phyloP scores from a whole-genome alignment of 2,888 invertebrate species.

The Blastobasis adustella region DNA sequence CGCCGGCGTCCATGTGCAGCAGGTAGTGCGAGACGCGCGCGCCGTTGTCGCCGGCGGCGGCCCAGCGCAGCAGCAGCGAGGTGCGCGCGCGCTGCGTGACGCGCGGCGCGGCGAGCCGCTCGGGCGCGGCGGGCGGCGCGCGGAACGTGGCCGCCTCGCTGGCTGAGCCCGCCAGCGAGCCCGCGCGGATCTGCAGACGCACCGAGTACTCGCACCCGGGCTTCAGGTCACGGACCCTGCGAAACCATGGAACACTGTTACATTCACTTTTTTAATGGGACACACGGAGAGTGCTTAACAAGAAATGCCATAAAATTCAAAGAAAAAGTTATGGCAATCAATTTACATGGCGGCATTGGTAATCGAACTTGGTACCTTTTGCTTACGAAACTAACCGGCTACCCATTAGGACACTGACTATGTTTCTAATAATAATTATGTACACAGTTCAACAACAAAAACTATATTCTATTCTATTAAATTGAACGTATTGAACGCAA shows the following conservation, averaged over 20 bases:
- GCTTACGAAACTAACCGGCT: too few relatives aligned
- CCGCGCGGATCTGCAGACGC: conserved; percentile 84
- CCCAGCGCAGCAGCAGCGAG: conserved; percentile 82
- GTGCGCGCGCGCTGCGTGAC: conserved; percentile 81
- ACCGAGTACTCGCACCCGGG: conserved; percentile 93
- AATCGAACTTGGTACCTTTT: too few relatives aligned
- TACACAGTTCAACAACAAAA: too few relatives aligned
- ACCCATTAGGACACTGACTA: too few relatives aligned
- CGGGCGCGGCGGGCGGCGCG: conserved; percentile 89
- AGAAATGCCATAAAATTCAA: too few relatives aligned
- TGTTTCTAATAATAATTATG: too few relatives aligned
- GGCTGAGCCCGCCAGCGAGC: conserved; percentile 82
- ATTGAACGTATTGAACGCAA: too few relatives aligned
- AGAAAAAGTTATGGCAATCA: too few relatives aligned
- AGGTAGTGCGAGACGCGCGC: conserved; percentile 84
- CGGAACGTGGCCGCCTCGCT: conserved; percentile 87
- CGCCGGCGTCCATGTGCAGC: conserved; percentile 85
- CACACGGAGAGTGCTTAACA: too few relatives aligned
- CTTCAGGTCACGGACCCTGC: conserved; percentile 84
- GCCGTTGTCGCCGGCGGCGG: conserved; percentile 85
- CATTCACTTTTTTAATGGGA: too few relatives aligned
- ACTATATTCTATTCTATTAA: too few relatives aligned
- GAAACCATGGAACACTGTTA: conserved; percentile 2
- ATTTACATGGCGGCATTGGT: too few relatives aligned
- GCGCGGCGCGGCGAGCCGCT: conserved; percentile 82